Conservation (phyloP, 2,797 vertebrate species). For the Enteromius argenteus region DNA sequence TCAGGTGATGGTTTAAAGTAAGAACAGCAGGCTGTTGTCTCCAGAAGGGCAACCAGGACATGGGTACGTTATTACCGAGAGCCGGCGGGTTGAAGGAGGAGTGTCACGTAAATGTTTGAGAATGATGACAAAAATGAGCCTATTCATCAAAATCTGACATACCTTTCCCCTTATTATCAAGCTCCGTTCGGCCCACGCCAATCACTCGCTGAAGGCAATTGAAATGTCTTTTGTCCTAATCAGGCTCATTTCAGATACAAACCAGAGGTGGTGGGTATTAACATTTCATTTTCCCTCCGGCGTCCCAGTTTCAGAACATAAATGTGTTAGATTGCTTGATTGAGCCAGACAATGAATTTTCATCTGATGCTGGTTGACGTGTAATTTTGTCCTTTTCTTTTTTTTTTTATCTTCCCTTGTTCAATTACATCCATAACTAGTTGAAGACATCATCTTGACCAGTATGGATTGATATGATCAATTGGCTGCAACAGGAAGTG, state of each 20-base stretch:
- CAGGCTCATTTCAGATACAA: slow-evolving; percentile 37
- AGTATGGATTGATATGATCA: slow-evolving; percentile 3
- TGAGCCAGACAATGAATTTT: slow-evolving; percentile 28
- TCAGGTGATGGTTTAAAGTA: slow-evolving; percentile 31
- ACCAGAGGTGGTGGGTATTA: slow-evolving; percentile 11
- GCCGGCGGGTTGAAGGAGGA: slow-evolving; percentile 8
- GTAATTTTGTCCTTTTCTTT: neutral
- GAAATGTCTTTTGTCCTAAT: slow-evolving; percentile 36
- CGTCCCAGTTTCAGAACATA: slow-evolving; percentile 24
- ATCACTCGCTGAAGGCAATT: slow-evolving; percentile 21
- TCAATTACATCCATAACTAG: neutral
- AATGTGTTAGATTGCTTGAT: slow-evolving; percentile 37
- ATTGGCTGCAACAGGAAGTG: neutral
- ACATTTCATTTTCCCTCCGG: slow-evolving; percentile 6
- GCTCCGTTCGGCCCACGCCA: neutral
- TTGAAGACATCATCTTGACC: slow-evolving; percentile 10
- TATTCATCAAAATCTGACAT: slow-evolving; percentile 42
- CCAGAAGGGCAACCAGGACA: slow-evolving; percentile 28
- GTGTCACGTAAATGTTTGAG: slow-evolving; percentile 25
- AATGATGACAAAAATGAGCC: slow-evolving; percentile 38
- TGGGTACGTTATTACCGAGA: neutral
- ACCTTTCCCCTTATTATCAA: slow-evolving; percentile 32
- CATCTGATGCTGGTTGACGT: slow-evolving; percentile 4
- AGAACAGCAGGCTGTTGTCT: slow-evolving; percentile 28
- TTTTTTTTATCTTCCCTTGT: neutral